Conservation (phyloP, 2,797 vertebrate species). For the Enteromius thamalakanensis region DNA sequence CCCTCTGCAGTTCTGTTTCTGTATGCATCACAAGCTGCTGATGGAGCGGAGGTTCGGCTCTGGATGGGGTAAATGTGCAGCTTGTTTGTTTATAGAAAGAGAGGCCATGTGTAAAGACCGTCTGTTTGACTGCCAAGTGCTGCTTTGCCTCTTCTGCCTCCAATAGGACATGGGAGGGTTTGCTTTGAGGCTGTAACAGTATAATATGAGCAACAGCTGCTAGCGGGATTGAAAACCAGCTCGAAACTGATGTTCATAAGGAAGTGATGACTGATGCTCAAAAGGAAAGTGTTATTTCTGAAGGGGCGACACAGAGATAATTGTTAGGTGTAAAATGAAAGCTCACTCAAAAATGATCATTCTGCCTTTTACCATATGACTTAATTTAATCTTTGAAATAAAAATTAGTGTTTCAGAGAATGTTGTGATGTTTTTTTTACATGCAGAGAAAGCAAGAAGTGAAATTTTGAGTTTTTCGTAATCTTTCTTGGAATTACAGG, state of each 20-base stretch:
- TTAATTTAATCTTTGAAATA: not conserved
- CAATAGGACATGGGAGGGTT: constrained; percentile 68
- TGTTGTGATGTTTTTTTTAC: not conserved
- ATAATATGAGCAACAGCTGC: constrained; percentile 52
- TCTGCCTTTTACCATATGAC: not conserved
- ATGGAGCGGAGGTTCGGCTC: constrained; percentile 43
- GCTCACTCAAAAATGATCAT: not conserved
- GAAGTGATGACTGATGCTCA: constrained; percentile 19
- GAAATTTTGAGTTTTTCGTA: not conserved
- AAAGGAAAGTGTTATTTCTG: not conserved
- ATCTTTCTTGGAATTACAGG: not conserved
- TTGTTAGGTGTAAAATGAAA: not conserved
- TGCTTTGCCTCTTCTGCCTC: constrained; percentile 50
- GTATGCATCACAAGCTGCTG: constrained; percentile 42
- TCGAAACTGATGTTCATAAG: not conserved
- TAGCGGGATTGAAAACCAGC: constrained; percentile 49
- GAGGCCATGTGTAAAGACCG: constrained; percentile 67
- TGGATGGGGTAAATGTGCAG: constrained; percentile 5
- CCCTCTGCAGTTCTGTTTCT: constrained; percentile 34
- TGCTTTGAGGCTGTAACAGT: constrained; percentile 60
- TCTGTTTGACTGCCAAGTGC: constrained; percentile 66
- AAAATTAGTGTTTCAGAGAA: not conserved
- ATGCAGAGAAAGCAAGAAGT: not conserved
- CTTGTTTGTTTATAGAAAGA: constrained; percentile 56
- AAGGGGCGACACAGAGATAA: not conserved